Evolutionary conservation across 2,888 invertebrate species (phyloP), one percentile per base, ranked within the genome.

Genomic region (Melikaiella ostensackeni): DNA sequence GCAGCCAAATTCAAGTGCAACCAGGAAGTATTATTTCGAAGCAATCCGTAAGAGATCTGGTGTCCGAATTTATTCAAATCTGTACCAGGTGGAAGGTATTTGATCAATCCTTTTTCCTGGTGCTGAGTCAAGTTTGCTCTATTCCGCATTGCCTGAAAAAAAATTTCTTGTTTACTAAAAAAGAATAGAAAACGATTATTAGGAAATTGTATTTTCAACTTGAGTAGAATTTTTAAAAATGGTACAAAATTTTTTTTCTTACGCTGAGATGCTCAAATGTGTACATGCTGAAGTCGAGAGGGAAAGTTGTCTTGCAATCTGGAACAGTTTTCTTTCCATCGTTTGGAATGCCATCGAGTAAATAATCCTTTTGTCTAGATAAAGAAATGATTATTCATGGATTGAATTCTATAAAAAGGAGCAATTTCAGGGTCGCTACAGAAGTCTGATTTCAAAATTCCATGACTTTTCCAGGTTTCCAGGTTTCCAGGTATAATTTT

Each of bases 1-100:
- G 96, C 94, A 46, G 96, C 97, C 91, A 96, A 93, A 89, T 96
- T 96, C 86, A 96, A 95, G 88, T 96, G 94, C 46, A 96, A 91
- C 97, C 97, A 97, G 0, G 96, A 96, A 0, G 95, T 94, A 75
- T 92, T 93, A 89, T 96, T 96, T 88, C 93, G 93, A 81, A 92
- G 91, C 11, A 97, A 91, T 9, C 94, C 94, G 78, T 93, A 91
- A 21, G 94, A 92, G 73, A 96, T 92, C 90, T 94, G 94, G 87
- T 95, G 94, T 0, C 96, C 96, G 88, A 94, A 94, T 78, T 91
- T 88, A 74, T 90, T 87, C 27, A 93, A 86, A 75, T 92, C 91
- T 27, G 90, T 89, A 30, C 89, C 89, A 5, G 91, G 90, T 21
- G 88, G 86, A 27, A 92, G 79, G 82, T 91, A 89, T 73, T 91